Evolutionary conservation across 2,797 vertebrate species (phyloP), one percentile per base, ranked within the genome.

Genomic region (Semaprochilodus insignis): DNA sequence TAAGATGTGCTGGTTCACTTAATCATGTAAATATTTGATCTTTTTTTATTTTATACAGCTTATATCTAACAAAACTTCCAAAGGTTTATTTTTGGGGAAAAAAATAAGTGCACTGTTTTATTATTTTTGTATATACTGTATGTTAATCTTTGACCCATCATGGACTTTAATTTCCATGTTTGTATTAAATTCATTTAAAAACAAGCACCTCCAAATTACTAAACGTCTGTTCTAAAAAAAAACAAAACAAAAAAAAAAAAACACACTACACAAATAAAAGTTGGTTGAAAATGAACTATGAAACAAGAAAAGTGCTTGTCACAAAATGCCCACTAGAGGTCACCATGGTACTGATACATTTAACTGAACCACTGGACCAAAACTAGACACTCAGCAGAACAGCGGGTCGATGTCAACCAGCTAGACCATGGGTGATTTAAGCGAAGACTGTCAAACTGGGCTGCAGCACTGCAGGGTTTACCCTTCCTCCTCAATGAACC

Each of bases 1-100:
- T 13, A 93, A 90, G 90, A 91, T 91, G 93, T 94, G 89, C 89
- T 94, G 92, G 92, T 91, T 91, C 91, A 90, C 87, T 87, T 92
- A 91, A 91, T 89, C 88, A 88, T 91, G 87, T 90, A 87, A 75
- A 86, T 93, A 89, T 91, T 93, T 93, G 84, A 69, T 88, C 82
- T 87, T 63, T 74, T 31, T 31, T 21, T 31, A 0, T 19, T 74
- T 55, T 34, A 31, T 65, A 34, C 62, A 34, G 27, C 27, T 17
- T 74, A 74, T 74, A 31, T 34, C 52, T n/a, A 90, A 74, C 85
- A 88, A 51, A 71, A 74, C 75, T 86, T 84, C 80, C 84, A 15
- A 81, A 88, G 21, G 23, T 87, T 87, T 83, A 89, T 88, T 88
- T 55, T 70, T 5, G 25, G 62, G 31, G 11, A 15, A 52, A 90